phyloP scores from a whole-genome alignment of 2,113 vertebrate genomes.

The Hylia prasina region DNA sequence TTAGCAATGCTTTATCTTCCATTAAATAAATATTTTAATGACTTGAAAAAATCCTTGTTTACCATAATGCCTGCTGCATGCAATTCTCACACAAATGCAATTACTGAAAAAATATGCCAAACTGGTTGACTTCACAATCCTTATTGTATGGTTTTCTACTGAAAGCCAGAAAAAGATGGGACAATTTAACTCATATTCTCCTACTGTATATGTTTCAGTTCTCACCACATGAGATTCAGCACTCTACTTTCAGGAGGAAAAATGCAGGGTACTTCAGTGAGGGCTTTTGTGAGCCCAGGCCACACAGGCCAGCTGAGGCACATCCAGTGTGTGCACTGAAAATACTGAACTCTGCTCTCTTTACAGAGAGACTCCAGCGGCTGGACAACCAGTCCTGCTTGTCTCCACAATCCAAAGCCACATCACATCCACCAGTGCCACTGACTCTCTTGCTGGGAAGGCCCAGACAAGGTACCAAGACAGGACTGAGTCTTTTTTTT shows the following conservation, averaged over 20 bases:
- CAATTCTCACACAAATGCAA: neutral
- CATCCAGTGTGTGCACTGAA: neutral
- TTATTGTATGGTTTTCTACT: neutral
- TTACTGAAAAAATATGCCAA: neutral
- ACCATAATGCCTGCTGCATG: neutral
- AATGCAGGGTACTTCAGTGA: neutral
- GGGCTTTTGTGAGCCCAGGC: neutral
- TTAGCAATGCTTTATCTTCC: neutral
- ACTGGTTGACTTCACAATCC: neutral
- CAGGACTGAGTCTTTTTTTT: neutral
- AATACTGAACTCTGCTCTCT: neutral
- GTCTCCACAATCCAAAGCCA: neutral
- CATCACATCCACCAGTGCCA: neutral
- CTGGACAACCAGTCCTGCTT: neutral
- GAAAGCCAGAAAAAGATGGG: neutral
- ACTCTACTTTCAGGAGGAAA: neutral
- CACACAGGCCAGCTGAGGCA: neutral
- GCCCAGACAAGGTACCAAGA: neutral
- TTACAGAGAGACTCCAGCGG: neutral
- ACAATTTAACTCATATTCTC: neutral
- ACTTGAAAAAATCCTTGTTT: neutral
- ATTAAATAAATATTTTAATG: neutral
- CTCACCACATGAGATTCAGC: neutral
- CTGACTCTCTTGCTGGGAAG: neutral
- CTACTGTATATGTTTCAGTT: neutral